Evolutionary conservation across 2,113 vertebrate genomes (phyloP).

Genomic region (Mesoclemmys tuberculata): DNA sequence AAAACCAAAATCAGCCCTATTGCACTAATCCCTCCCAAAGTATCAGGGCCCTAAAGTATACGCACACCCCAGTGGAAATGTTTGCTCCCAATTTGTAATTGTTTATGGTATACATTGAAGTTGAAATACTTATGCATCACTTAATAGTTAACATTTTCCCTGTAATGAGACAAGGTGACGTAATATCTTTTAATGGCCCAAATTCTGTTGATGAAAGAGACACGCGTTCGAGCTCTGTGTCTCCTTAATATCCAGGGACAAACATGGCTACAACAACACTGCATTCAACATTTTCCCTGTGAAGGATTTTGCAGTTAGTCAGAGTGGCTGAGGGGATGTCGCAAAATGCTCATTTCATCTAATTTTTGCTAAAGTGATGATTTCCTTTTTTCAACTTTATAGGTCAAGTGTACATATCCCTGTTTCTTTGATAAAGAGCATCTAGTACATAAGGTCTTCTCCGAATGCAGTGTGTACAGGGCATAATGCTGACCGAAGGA

Average conservation of each 20-base stretch:
- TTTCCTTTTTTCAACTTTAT: neutral
- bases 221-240: neutral
- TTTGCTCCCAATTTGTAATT: accelerated
- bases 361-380: neutral
- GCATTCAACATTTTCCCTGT: neutral
- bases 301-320: neutral
- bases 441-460: slow-evolving; percentile 11
- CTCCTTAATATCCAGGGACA: neutral
- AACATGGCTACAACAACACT: neutral
- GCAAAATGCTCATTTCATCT: neutral
- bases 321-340: neutral
- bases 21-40: neutral
- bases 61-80: neutral
- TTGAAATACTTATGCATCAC: no score
- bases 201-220: neutral
- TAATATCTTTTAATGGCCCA: neutral
- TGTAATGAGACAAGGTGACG: neutral
- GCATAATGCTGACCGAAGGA: neutral
- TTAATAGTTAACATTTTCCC: neutral
- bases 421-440: neutral
- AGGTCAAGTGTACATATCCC: neutral
- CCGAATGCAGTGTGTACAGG: accelerated
- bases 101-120: neutral
- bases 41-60: neutral
- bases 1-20: neutral